phyloP scores from a whole-genome alignment of 2,888 invertebrate species.

The Tachystola acroxantha region DNA sequence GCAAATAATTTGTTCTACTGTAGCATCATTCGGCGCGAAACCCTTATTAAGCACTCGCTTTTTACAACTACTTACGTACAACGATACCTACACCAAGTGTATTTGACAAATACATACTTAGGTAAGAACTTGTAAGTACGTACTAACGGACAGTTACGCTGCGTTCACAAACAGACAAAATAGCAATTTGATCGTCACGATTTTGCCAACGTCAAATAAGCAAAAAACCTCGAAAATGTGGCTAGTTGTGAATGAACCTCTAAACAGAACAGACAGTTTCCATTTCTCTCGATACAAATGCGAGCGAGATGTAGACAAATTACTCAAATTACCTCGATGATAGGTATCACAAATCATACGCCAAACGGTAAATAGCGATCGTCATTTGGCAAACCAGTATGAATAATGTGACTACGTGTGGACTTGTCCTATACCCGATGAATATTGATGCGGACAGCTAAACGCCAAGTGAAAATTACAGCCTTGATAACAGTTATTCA shows the following conservation, averaged over 20 bases:
- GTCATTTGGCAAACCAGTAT: conserved; percentile 1
- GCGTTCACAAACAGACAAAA: too few species aligned
- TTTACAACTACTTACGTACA: too few species aligned
- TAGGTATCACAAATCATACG: background rate
- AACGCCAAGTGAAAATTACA: conserved; percentile 7
- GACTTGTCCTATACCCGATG: background rate
- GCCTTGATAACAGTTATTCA: background rate
- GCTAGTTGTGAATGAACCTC: background rate
- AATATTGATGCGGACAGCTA: conserved; percentile 8
- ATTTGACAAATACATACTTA: too few species aligned
- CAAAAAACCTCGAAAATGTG: too few species aligned
- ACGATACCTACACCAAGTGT: too few species aligned
- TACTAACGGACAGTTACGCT: too few species aligned
- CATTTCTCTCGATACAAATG: background rate
- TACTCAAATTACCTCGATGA: background rate
- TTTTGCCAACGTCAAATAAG: too few species aligned
- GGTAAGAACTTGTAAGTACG: too few species aligned
- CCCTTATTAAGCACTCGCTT: too few species aligned
- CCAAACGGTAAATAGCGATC: background rate
- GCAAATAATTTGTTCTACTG: too few species aligned
- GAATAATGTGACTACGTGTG: background rate
- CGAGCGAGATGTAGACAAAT: background rate
- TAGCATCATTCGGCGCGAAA: too few species aligned
- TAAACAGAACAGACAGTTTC: background rate
- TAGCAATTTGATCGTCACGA: too few species aligned